Evolutionary conservation across 1,140 invertebrate genomes (phyloP), one percentile per base, ranked within the genome.

Genomic region (Bemisia tabaci): DNA sequence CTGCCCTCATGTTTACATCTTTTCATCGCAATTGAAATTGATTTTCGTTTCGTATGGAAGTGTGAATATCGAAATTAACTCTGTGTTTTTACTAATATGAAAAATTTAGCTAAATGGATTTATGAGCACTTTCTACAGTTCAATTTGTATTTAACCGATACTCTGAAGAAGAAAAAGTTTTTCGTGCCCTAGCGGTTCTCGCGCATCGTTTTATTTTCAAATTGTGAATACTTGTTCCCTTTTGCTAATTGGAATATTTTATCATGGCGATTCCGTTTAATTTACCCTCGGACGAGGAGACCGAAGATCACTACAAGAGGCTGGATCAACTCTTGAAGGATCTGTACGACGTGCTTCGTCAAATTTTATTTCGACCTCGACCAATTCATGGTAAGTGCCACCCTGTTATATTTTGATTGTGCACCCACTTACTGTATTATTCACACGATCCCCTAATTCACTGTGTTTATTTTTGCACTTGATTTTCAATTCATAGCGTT

Each of bases 191-290:
- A 48, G 33, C 17, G 33, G 17, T 66, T 25, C n/a, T 17, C 24
- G 59, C 22, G 65, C 25, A 33, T 26, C 21, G 63, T 33, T 62
- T 62, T 67, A 59, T 65, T 66, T 33, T 62, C 22, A 48, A 48
- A 48, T 48, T 48, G 5, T 48, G 33, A n/a, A n/a, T n/a, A n/a
- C n/a, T n/a, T n/a, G n/a, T n/a, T n/a, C n/a, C n/a, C 22, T 70
- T 65, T 63, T 68, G 33, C 66, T 64, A 58, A 59, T 67, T 66
- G 68, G 11, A 60, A 65, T 66, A 66, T 17, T 60, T 58, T 64
- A 72, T 48, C 58, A 78, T 78, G 77, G 77, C 77, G 65, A 76
- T 78, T 68, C 77, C 77, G 23, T 78, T 78, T 69, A 71, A 72
- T 64, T 69, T 77, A 39, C 77, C 77, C 22, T 73, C 73, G 67